phyloP scores from a whole-genome alignment of 2,797 vertebrate genomes.

The Simalia tracyae region DNA sequence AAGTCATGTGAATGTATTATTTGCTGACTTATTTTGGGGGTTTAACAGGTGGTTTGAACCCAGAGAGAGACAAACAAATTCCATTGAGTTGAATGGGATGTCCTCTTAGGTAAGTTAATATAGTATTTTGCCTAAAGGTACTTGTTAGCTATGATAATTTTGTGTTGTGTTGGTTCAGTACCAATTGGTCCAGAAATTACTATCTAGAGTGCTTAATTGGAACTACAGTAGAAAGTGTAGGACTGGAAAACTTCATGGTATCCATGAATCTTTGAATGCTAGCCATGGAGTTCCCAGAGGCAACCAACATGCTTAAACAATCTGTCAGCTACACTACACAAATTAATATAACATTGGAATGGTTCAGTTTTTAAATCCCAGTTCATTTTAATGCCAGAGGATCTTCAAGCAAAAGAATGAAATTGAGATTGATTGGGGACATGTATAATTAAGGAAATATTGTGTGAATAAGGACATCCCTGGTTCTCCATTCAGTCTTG shows the following conservation, averaged over 20 bases:
- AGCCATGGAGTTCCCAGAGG: neutral
- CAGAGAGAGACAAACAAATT: neutral
- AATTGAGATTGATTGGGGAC: neutral
- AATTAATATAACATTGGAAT: neutral
- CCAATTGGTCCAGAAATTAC: neutral
- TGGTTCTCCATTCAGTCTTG: neutral
- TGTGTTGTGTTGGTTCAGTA: neutral
- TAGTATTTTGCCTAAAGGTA: neutral
- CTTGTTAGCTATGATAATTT: neutral
- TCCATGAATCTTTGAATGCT: too few species aligned
- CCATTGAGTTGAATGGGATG: neutral
- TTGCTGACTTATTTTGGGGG: neutral
- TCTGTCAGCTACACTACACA: neutral
- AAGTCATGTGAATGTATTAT: neutral
- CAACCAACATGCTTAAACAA: neutral
- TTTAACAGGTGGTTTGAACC: neutral
- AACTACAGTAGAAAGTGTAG: too few species aligned
- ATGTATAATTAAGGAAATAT: neutral
- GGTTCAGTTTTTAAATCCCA: neutral
- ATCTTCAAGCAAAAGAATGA: neutral
- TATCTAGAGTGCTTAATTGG: neutral
- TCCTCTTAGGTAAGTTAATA: neutral
- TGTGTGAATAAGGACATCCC: neutral
- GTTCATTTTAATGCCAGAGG: conserved; percentile 26
- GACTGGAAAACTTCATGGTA: neutral